phyloP scores from a whole-genome alignment of 2,113 vertebrate species.

The Mandrillus leucophaeus region DNA sequence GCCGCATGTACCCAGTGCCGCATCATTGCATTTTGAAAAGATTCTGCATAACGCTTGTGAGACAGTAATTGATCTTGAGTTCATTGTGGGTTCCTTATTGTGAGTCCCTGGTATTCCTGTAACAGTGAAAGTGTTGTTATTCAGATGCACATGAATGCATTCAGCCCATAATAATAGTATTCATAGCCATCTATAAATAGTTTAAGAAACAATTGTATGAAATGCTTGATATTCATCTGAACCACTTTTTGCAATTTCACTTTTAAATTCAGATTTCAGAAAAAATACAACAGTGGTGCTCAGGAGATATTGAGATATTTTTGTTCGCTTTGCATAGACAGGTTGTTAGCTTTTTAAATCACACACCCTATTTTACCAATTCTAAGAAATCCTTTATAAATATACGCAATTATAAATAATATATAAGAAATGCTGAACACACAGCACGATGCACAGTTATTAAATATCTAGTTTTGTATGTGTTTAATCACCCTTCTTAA shows the following conservation, averaged over 20 bases:
- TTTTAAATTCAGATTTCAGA: constrained; percentile 72
- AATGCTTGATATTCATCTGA: constrained; percentile 79
- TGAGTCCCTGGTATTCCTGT: constrained; percentile 69
- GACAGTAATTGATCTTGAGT: constrained; percentile 72
- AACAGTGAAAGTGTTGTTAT: constrained; percentile 78
- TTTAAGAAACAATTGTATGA: constrained; percentile 76
- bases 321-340: constrained; percentile 32
- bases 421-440: neutral
- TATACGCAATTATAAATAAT: neutral
- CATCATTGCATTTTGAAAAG: constrained; percentile 75
- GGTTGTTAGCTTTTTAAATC: constrained; percentile 43
- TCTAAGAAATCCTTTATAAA: constrained; percentile 52
- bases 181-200: constrained; percentile 81
- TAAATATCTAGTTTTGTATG: constrained; percentile 65
- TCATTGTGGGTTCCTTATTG: constrained; percentile 74
- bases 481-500: constrained; percentile 57
- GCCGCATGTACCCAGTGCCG: neutral
- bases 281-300: neutral
- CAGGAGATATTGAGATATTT: constrained; percentile 49
- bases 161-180: constrained; percentile 79
- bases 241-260: constrained; percentile 65
- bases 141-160: constrained; percentile 79
- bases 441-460: constrained; percentile 38
- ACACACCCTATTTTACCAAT: constrained; percentile 51
- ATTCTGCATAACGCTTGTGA: constrained; percentile 69